Evolutionary conservation across 2,113 vertebrate species (phyloP), one percentile per base, ranked within the genome.

Genomic region (Hepsetus odoe): DNA sequence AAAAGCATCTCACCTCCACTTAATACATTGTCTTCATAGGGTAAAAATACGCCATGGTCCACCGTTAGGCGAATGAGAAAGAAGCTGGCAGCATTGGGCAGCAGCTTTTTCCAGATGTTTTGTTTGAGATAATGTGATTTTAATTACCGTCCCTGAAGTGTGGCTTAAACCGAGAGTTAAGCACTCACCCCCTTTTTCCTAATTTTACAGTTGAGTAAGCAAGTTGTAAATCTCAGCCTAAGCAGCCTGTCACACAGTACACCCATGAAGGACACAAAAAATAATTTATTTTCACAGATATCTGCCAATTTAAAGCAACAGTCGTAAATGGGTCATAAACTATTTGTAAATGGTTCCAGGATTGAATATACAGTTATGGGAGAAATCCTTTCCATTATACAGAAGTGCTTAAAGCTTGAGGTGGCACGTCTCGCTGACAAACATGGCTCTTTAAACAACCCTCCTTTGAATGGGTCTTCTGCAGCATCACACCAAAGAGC

Each of bases 51-150:
- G 14, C n/a, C 11, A 62, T 18, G 53, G 61, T 65, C 40, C 8
- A 4, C 49, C 22, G 22, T 20, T 16, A 62, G 49, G 46, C 59
- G 72, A 72, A 72, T 28, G 30, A 64, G 68, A 3, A 58, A 71
- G 76, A 59, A 12, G 56, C 82, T 40, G 9, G 18, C 56, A 70
- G 42, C 12, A 1, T 18, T 77, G 49, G 58, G 22, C 46, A 49
- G 64, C 49, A 38, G 42, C 22, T 13, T 38, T 66, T 69, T 58
- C 88, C 91, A 93, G 90, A 92, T 93, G 91, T 92, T 93, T 86
- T 89, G 86, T 89, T 89, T 89, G 87, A 87, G 86, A 86, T 93
- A 91, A 92, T 93, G 91, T 90, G 85, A 90, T 92, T 92, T 92
- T 93, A 92, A 92, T 93, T 86, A 90, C 88, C 83, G 22, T 82